phyloP scores from a whole-genome alignment of 1,140 invertebrate genomes.

The Babylonia areolata region DNA sequence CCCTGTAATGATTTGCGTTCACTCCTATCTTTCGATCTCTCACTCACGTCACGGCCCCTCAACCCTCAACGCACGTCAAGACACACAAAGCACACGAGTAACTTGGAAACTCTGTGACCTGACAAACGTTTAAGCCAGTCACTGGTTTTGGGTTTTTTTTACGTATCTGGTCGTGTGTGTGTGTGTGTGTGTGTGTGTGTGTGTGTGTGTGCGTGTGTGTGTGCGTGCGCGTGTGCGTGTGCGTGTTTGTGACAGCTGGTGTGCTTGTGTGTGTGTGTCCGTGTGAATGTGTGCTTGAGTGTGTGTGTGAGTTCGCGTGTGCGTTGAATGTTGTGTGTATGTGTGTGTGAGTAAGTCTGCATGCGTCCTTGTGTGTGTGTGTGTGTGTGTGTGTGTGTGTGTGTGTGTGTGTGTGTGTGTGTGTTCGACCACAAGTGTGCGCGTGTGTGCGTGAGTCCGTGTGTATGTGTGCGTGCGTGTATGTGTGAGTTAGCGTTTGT shows the following conservation, averaged over 20 bases:
- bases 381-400: no score
- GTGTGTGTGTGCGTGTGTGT: conserved; percentile 5
- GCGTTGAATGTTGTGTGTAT: no score
- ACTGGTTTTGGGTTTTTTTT: not conserved
- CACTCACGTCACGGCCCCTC: not conserved
- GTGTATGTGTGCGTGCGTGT: no score
- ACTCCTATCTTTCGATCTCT: not conserved
- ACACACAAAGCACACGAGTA: not conserved
- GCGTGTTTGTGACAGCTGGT: no score
- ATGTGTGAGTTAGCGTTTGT: no score
- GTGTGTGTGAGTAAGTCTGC: no score
- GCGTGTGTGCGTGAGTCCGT: no score
- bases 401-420: no score
- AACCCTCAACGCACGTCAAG: not conserved
- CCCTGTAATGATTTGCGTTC: not conserved
- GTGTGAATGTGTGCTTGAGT: not conserved
- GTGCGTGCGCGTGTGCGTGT: not conserved
- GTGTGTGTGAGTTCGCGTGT: no score
- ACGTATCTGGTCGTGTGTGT: not conserved
- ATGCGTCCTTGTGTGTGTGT: no score
- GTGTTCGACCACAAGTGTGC: no score
- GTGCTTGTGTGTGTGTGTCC: not conserved
- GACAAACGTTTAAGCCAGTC: not conserved
- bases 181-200: conserved; percentile 13
- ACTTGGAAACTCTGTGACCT: not conserved